Base-by-base conservation (phyloP, 1,140 invertebrate genomes). In the Listronotus oregonensis region DNA sequence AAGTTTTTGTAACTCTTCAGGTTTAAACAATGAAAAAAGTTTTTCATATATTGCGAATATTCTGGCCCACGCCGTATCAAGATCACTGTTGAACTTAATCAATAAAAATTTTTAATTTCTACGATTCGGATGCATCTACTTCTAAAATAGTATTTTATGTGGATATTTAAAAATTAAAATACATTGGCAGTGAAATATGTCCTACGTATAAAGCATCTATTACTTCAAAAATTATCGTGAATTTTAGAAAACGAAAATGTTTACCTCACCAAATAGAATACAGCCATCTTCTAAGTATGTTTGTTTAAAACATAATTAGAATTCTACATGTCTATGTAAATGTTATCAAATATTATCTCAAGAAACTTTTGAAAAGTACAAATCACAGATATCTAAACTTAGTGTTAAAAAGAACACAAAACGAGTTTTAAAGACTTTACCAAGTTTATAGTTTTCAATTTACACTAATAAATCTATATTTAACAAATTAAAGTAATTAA, bases 281-380 rank as follows among this genome's bases (percentile, higher is more conserved):
- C 69, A 71, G 69, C 67, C 69, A 71, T 34, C 42, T 69, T 58
- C 64, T 67, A 66, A 63, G 60, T 66, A 71, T 71, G 67, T 71
- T 71, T 64, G 54, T 60, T 10, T 7, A 42, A 71, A 71, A 69
- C 70, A 71, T 69, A 69, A 60, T 64, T 67, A 68, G 65, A 72
- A 70, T 60, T 66, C 66, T 62, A 72, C 65, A 68, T 51, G 37
- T 70, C 62, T 71, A 71, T 51, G 52, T 66, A 64, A 67, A 70
- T 72, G 64, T 60, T 59, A 54, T 54, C 56, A 63, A 49, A 52
- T 62, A 55, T 64, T 67, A 56, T 66, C 59, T 64, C 37, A 59
- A 58, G 14, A 67, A 71, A 71, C 70, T 70, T 71, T 73, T 73
- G 31, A 71, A 73, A 73, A 71, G 69, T 73, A 73, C 71, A 73